Percentiles rank a stretch among this genome's conserved stretches.
phyloP scores from a whole-genome alignment of 2,888 invertebrate species.

The Tenthredo mesomela region DNA sequence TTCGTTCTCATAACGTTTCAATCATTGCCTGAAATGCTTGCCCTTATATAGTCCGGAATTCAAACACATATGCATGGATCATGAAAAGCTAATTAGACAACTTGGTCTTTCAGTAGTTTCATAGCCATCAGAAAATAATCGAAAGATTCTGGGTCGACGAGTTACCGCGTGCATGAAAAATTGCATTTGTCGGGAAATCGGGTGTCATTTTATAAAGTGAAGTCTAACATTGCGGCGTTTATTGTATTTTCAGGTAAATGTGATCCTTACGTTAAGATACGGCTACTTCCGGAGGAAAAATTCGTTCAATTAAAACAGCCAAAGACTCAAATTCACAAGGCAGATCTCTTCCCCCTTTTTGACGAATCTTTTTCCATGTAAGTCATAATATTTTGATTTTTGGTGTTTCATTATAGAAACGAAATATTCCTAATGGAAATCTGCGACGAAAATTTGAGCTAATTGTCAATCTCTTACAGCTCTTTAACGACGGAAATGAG shows the following conservation, averaged over 20 bases:
- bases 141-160: neutral
- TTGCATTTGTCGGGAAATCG: conserved; percentile 28
- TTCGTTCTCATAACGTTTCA: conserved; percentile 38
- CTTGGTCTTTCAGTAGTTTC: conserved; percentile 23
- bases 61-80: conserved; percentile 40
- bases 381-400: conserved; percentile 76
- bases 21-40: conserved; percentile 48
- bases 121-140: conserved; percentile 1
- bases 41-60: conserved; percentile 20
- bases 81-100: neutral
- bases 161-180: conserved; percentile 52
- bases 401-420: neutral
- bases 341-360: conserved; percentile 95
- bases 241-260: conserved; percentile 84
- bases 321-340: conserved; percentile 95
- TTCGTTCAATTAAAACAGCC: conserved; percentile 88
- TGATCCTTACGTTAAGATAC: conserved; percentile 95
- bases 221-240: neutral
- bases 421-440: neutral
- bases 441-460: neutral
- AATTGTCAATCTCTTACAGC: conserved; percentile 78
- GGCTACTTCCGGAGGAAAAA: conserved; percentile 90
- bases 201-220: neutral
- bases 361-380: conserved; percentile 97
- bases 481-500: conserved; percentile 87